Evolutionary conservation across 2,113 vertebrate species (phyloP).

Genomic region (Thalassarche chlororhynchos): DNA sequence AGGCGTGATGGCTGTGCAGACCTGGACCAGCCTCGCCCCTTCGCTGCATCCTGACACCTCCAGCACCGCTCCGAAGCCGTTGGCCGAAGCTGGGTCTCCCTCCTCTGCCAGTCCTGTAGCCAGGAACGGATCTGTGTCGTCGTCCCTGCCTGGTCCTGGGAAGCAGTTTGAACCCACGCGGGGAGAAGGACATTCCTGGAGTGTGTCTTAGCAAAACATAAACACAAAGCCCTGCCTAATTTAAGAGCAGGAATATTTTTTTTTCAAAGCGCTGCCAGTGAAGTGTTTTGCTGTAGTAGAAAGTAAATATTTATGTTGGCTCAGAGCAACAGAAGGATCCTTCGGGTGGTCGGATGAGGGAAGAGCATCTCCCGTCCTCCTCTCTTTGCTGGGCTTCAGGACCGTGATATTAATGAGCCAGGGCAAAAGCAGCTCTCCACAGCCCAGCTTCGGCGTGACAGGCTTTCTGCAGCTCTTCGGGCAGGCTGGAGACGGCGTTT

Average conservation of each 20-base stretch:
- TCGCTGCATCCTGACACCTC: accelerated
- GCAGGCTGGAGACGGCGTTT: accelerated
- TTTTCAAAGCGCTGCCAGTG: neutral
- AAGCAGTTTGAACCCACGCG: neutral
- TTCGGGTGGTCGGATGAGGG: neutral
- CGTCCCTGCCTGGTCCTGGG: neutral
- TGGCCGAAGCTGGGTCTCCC: too few relatives aligned
- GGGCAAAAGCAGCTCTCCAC: neutral
- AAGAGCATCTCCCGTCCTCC: neutral
- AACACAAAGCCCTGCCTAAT: neutral
- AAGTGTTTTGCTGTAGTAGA: neutral
- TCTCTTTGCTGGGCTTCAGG: neutral
- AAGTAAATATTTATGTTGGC: neutral
- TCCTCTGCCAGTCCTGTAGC: neutral
- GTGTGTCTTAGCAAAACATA: neutral
- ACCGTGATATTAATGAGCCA: accelerated
- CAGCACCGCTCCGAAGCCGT: neutral
- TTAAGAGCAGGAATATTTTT: neutral
- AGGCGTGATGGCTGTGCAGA: accelerated
- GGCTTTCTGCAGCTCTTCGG: neutral
- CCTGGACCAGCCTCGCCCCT: neutral
- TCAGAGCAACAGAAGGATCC: neutral
- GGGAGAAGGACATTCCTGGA: neutral
- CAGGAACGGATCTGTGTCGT: accelerated
- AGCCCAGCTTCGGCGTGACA: accelerated